Conservation (phyloP, 1,140 invertebrate species). For the Oncopeltus fasciatus region DNA sequence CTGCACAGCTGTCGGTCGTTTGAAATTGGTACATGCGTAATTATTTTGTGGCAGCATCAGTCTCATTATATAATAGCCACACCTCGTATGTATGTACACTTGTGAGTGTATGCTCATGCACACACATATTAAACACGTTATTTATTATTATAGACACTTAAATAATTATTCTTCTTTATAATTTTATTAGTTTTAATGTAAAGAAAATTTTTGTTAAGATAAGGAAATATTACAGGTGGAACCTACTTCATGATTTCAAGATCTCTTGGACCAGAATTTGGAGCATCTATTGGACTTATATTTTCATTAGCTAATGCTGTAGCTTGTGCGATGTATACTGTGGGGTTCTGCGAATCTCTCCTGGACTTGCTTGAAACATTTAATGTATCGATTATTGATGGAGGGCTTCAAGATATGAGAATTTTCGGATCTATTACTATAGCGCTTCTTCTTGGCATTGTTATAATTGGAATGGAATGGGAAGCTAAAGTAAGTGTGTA, state of each 20-base stretch:
- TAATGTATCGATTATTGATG: slow-evolving; percentile 42
- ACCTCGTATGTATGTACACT: too few relatives aligned
- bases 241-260: slow-evolving; percentile 96
- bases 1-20: too few relatives aligned
- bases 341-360: slow-evolving; percentile 91
- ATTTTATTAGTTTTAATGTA: too few relatives aligned
- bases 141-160: too few relatives aligned
- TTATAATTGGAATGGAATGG: slow-evolving; percentile 82
- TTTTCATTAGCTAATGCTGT: slow-evolving; percentile 89
- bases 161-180: too few relatives aligned
- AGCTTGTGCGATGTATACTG: slow-evolving; percentile 93
- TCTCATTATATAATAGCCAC: too few relatives aligned
- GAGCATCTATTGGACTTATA: slow-evolving; percentile 73
- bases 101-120: too few relatives aligned
- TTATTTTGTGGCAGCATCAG: too few relatives aligned
- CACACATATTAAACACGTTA: too few relatives aligned
- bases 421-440: slow-evolving; percentile 63
- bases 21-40: too few relatives aligned
- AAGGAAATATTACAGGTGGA: slow-evolving; percentile 68
- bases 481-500: slow-evolving; percentile 52
- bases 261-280: slow-evolving; percentile 92
- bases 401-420: slow-evolving; percentile 39
- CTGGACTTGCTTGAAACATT: slow-evolving; percentile 43
- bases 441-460: slow-evolving; percentile 57
- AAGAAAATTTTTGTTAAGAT: too few relatives aligned